Percentiles rank a stretch among this genome's conserved stretches.
These are phyloP conservation scores for Reticulitermes lucifugus DNA, from an alignment of 2,888 invertebrate species.

Conservation along the genomic window DNA sequence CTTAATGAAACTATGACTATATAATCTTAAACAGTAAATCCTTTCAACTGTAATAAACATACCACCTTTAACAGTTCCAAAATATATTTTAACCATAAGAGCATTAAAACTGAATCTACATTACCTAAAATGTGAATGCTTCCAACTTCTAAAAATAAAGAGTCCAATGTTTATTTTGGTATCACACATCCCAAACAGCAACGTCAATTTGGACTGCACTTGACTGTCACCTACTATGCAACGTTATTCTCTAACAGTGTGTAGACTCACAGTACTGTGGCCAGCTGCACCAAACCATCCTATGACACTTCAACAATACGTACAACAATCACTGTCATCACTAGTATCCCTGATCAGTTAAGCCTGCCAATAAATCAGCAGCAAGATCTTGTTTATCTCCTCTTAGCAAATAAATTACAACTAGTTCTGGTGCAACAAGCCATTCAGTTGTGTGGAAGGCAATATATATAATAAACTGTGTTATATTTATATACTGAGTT, in stretches of 20 bases:
- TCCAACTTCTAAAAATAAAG: background rate
- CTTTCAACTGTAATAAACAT: constrained; percentile 20
- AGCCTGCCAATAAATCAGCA: background rate
- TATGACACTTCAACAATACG: background rate
- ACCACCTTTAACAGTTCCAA: constrained; percentile 21
- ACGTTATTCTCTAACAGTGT: constrained; percentile 39
- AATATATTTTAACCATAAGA: constrained; percentile 28
- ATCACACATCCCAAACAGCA: constrained; percentile 13
- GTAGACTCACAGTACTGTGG: background rate
- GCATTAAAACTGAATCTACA: constrained; percentile 10
- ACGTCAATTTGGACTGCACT: constrained; percentile 37
- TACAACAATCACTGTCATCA: background rate
- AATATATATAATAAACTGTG: constrained; percentile 36
- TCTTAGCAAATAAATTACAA: background rate
- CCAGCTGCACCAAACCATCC: constrained; percentile 19
- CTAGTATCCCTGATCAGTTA: background rate
- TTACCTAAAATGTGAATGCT: constrained; percentile 5
- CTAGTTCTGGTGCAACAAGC: constrained; percentile 8
- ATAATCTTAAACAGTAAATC: background rate
- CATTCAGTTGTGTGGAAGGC: constrained; percentile 35
- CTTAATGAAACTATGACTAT: background rate
- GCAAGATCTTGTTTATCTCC: background rate
- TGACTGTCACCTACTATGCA: constrained; percentile 29
- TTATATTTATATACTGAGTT: constrained; percentile 35
- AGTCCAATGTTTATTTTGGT: constrained; percentile 12